phyloP scores from a whole-genome alignment of 2,888 invertebrate species.

The Drosophila atroscutellata region DNA sequence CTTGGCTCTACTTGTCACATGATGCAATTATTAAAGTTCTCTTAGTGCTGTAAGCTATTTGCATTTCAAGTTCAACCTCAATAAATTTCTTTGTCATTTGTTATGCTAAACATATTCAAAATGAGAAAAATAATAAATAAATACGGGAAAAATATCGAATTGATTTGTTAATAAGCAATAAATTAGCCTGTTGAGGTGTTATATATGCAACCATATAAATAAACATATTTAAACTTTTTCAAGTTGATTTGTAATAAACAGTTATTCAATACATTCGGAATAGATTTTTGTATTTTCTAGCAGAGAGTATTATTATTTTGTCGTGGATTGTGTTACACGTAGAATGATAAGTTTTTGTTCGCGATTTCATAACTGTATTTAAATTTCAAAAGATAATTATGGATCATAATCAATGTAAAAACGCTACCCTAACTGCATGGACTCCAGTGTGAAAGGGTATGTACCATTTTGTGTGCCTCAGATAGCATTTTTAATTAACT shows the following conservation, averaged over 20 bases:
- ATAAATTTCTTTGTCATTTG: neutral
- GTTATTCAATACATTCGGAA: constrained; percentile 13
- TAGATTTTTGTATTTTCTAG: neutral
- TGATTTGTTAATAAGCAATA: constrained; percentile 16
- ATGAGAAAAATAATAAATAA: too few species aligned
- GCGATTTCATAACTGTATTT: neutral
- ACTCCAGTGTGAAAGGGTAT: neutral
- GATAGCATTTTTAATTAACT: neutral
- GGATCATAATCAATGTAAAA: neutral
- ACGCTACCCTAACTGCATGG: neutral
- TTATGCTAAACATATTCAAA: neutral
- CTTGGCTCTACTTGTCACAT: neutral
- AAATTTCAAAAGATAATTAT: neutral
- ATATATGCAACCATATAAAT: neutral
- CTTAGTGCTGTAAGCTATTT: neutral
- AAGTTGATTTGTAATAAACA: constrained; percentile 14
- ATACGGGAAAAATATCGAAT: neutral
- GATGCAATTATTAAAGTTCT: constrained; percentile 26
- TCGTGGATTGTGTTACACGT: neutral
- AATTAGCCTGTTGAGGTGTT: neutral
- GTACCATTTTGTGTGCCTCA: neutral
- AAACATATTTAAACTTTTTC: too few species aligned
- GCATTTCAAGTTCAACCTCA: constrained; percentile 39
- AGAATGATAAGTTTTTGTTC: neutral
- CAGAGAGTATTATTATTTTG: neutral